Evolutionary conservation across 2,888 invertebrate species (phyloP).

Genomic region (Oeneis ivallda): DNA sequence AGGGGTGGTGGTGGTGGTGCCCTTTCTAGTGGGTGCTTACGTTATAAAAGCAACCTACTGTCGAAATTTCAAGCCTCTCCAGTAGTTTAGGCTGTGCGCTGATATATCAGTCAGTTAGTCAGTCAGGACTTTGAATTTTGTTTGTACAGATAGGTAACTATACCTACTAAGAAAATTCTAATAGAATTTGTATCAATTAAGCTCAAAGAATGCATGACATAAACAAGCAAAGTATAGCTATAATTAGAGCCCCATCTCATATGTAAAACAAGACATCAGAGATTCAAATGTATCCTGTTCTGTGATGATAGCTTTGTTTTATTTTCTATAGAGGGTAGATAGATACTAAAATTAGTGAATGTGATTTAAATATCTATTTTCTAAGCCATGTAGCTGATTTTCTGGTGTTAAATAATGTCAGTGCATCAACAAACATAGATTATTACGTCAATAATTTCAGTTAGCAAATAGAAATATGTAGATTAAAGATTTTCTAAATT

Average conservation of each 20-base stretch:
- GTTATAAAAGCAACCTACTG: too few relatives aligned
- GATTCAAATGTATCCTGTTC: slow-evolving; percentile 33
- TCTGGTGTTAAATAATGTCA: neutral
- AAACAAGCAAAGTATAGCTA: slow-evolving; percentile 29
- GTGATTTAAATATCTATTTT: neutral
- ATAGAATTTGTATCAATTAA: neutral
- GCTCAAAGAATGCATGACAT: slow-evolving; percentile 17
- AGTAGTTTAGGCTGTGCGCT: too few relatives aligned
- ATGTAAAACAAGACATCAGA: slow-evolving; percentile 34
- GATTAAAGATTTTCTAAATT: too few relatives aligned
- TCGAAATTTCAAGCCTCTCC: too few relatives aligned
- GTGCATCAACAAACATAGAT: neutral
- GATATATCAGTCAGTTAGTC: too few relatives aligned
- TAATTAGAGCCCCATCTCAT: slow-evolving; percentile 29
- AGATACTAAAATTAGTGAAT: neutral
- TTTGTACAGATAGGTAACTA: too few relatives aligned
- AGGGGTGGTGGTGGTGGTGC: too few relatives aligned
- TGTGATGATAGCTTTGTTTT: slow-evolving; percentile 21
- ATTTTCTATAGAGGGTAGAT: slow-evolving; percentile 1
- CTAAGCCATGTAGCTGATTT: neutral
- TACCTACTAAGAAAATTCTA: neutral
- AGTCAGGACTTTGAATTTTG: too few relatives aligned
- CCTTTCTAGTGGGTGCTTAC: too few relatives aligned
- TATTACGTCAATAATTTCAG: neutral
- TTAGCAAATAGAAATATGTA: too few relatives aligned